Conservation (phyloP, 2,113 vertebrate species). For the Arizona elegans region DNA sequence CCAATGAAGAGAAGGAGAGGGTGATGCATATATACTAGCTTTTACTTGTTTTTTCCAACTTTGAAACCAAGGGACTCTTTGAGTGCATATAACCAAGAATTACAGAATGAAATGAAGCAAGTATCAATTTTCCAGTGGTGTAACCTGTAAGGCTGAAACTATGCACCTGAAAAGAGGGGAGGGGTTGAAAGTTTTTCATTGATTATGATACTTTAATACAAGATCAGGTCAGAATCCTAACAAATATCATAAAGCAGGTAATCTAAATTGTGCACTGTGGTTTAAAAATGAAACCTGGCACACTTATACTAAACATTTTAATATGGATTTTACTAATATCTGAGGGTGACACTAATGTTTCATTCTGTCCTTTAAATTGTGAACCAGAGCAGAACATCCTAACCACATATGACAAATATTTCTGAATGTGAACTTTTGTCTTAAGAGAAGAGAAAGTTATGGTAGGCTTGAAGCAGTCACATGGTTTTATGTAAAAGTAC, state of each 20-base stretch:
- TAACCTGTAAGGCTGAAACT: neutral
- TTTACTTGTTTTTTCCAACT: neutral
- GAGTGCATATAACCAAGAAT: neutral
- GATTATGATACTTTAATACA: neutral
- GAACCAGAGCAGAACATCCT: neutral
- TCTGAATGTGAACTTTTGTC: neutral
- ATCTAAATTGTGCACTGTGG: neutral
- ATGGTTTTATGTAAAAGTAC: neutral
- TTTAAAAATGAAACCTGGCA: neutral
- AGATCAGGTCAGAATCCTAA: neutral
- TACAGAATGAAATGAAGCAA: conserved; percentile 6
- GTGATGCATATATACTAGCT: neutral
- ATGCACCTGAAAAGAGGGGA: neutral
- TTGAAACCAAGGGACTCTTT: neutral
- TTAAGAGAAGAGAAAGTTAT: neutral
- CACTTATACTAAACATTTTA: neutral
- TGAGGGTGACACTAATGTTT: neutral
- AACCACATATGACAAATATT: neutral
- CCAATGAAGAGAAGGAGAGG: neutral
- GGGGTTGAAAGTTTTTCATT: neutral
- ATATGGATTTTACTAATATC: neutral
- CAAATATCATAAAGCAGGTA: no score
- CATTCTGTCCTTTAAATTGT: neutral
- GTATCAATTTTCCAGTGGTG: neutral
- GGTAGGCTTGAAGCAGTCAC: neutral